Percentiles rank a stretch among this genome's conserved stretches.
phyloP scores from a whole-genome alignment of 2,113 vertebrate genomes.

The Cynocephalus volans region DNA sequence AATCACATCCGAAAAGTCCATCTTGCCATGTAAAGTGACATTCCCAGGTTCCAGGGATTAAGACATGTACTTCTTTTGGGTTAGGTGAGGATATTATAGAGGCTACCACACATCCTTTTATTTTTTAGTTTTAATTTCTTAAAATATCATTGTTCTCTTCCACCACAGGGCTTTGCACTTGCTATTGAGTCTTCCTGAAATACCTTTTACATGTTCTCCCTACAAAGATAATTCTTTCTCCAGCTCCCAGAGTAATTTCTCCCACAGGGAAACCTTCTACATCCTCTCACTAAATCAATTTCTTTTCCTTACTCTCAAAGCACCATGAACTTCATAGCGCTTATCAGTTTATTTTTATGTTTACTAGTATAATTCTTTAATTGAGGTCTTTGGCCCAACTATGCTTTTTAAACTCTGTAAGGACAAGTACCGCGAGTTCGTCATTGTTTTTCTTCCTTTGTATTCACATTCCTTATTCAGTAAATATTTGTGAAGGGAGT shows the following conservation, averaged over 20 bases:
- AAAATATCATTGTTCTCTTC: conserved; percentile 21
- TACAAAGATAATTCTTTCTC: not conserved
- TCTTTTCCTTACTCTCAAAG: not conserved
- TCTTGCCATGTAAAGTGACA: not conserved
- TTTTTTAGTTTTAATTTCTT: conserved; percentile 30
- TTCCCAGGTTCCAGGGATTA: not conserved
- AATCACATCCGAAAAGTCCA: not conserved
- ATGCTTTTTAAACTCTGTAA: not conserved
- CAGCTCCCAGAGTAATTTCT: not conserved
- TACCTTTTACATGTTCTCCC: not conserved
- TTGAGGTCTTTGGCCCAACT: not conserved
- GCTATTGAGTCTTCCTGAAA: not conserved
- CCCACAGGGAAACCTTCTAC: not conserved
- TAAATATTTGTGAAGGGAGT: conserved; percentile 44
- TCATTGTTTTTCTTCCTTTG: not conserved
- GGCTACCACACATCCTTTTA: not conserved
- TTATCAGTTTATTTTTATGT: not conserved
- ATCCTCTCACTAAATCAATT: not conserved
- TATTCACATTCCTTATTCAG: not conserved
- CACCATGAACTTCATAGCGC: not conserved
- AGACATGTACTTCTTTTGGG: not conserved
- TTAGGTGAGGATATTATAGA: not conserved
- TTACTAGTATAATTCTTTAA: conserved; percentile 41
- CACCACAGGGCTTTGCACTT: not conserved
- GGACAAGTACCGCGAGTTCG: not conserved